phyloP scores from a whole-genome alignment of 2,888 invertebrate species.

The Drosophila tripunctata region DNA sequence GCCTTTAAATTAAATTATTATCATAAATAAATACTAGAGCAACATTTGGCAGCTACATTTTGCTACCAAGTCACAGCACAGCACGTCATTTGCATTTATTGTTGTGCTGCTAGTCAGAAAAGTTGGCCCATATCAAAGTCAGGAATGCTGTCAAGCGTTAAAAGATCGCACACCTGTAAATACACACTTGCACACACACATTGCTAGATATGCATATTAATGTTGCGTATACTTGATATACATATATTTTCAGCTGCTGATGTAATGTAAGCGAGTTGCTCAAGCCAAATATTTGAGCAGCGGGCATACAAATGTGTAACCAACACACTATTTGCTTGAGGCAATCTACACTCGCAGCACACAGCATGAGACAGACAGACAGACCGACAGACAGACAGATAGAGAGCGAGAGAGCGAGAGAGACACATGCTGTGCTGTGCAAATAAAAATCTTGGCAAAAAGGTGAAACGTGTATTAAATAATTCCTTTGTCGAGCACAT shows the following conservation, averaged over 20 bases:
- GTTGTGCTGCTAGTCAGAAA: constrained; percentile 61
- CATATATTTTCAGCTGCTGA: constrained; percentile 67
- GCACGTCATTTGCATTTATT: constrained; percentile 73
- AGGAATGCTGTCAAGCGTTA: constrained; percentile 66
- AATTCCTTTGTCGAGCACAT: constrained; percentile 79
- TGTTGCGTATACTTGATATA: constrained; percentile 71
- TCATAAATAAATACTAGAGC: constrained; percentile 53
- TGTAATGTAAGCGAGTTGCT: constrained; percentile 63
- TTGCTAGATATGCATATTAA: constrained; percentile 67
- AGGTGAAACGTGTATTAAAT: constrained; percentile 79
- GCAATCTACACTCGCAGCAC: constrained; percentile 51
- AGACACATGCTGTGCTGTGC: constrained; percentile 57
- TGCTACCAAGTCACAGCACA: constrained; percentile 9
- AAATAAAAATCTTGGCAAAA: constrained; percentile 73
- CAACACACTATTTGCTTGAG: constrained; percentile 76
- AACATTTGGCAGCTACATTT: background rate
- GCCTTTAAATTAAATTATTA: constrained; percentile 75
- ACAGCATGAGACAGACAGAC: constrained; percentile 15
- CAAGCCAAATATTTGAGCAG: constrained; percentile 72
- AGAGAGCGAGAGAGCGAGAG: background rate
- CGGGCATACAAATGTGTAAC: constrained; percentile 77
- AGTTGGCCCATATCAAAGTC: constrained; percentile 66
- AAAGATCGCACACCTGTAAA: constrained; percentile 48
- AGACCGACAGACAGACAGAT: background rate
- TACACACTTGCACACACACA: constrained; percentile 15